Evolutionary conservation across 2,797 vertebrate species (phyloP).

Genomic region (Rhinichthys osculus): DNA sequence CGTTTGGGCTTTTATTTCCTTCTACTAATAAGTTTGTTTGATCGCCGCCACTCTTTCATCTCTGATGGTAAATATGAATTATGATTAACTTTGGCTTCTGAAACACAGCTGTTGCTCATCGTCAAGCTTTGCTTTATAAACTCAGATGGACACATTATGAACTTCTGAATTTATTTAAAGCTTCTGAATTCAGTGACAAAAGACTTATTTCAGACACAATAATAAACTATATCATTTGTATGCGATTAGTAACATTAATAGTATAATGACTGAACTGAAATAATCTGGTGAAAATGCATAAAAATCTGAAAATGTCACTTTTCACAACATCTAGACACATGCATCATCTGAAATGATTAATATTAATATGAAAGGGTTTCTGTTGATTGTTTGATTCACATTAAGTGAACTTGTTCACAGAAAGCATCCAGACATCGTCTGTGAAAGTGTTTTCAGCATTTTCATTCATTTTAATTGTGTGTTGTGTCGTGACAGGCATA

Average conservation of each 20-base stretch:
- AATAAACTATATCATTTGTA: too few species aligned
- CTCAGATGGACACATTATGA: not conserved
- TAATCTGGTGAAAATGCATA: too few species aligned
- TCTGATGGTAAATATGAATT: not conserved
- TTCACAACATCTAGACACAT: not conserved
- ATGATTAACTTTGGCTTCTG: not conserved
- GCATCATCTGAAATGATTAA: too few species aligned
- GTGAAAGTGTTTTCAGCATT: not conserved
- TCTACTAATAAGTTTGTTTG: not conserved
- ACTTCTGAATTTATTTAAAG: not conserved
- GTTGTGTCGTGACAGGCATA: not conserved
- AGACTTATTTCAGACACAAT: not conserved
- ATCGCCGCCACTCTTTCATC: not conserved
- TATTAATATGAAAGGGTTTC: not conserved
- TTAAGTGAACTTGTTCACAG: not conserved
- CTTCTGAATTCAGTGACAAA: not conserved
- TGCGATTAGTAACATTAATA: not conserved
- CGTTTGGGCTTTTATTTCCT: not conserved
- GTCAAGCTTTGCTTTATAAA: not conserved
- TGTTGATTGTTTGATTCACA: not conserved
- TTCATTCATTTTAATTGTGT: not conserved
- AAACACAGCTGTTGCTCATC: not conserved
- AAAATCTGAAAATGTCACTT: not conserved
- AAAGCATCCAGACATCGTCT: not conserved
- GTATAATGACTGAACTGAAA: not conserved